A percentile compares a stretch with the other conserved stretches of the same genome.
phyloP scores from a whole-genome alignment of 2,888 invertebrate genomes.

The Calameuta pallipes region DNA sequence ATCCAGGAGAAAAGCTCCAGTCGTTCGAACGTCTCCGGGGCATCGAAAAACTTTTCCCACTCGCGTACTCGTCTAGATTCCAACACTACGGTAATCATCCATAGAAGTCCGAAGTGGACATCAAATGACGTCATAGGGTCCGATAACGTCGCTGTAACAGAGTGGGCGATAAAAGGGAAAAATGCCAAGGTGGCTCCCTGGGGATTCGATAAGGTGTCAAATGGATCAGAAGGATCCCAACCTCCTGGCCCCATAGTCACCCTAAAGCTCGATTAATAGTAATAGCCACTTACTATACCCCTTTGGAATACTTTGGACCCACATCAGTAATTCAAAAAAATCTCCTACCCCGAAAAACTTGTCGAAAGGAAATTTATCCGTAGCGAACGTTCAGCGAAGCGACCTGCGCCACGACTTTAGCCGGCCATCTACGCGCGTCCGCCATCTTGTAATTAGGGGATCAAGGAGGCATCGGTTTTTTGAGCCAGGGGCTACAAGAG shows the following conservation, averaged over 20 bases:
- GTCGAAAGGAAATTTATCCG: neutral
- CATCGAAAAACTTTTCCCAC: neutral
- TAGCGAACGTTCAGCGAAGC: neutral
- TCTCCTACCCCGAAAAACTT: neutral
- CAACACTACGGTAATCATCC: neutral
- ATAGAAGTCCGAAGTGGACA: neutral
- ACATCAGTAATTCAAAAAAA: neutral
- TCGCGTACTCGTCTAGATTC: neutral
- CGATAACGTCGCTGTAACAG: constrained; percentile 21
- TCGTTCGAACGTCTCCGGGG: neutral
- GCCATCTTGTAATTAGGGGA: constrained; percentile 65
- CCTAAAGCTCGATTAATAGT: neutral
- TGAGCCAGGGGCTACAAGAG: constrained; percentile 52
- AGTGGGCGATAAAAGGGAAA: constrained; percentile 28
- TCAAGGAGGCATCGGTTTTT: constrained; percentile 61
- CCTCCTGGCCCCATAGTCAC: neutral
- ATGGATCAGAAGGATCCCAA: constrained; percentile 7
- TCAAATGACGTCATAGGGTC: neutral
- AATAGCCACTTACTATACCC: neutral
- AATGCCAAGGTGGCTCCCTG: constrained; percentile 26
- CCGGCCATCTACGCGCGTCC: constrained; percentile 56
- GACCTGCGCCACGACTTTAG: constrained; percentile 1
- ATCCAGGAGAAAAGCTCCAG: neutral
- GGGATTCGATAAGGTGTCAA: constrained; percentile 11
- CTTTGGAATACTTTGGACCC: neutral